Evolutionary conservation across 2,888 invertebrate species (phyloP), one percentile per base, ranked within the genome.

Genomic region (Cerceris ruficornis): DNA sequence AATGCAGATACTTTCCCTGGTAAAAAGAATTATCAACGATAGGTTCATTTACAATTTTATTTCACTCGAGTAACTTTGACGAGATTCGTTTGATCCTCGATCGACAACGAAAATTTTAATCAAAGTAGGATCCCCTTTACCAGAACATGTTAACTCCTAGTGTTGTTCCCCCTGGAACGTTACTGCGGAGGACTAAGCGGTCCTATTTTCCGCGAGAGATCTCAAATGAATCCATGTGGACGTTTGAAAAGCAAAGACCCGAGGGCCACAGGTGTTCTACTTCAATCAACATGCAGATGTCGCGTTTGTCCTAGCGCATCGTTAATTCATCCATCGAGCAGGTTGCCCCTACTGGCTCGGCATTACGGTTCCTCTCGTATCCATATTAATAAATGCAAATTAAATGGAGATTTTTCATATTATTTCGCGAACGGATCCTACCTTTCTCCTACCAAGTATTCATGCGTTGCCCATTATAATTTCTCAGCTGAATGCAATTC

Each of bases 351-450:
- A 61, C 69, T 52, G 60, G 46, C 58, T 58, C 62, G 67, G 46
- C 70, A 78, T 78, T 70, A 81, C 72, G 68, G 61, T 69, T 28
- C 57, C 66, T 42, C 60, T 59, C 60, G 49, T 69, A 52, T 81
- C 66, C 72, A 75, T 78, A 75, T 82, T 77, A 78, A 81, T 72
- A 71, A 75, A 81, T 81, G 82, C 72, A 75, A 77, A 82, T 77
- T 64, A 66, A 68, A 81, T 69, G 69, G 72, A 58, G 69, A 77
- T 72, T 70, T 72, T 58, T 58, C 65, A 17, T 75, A 65, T 65
- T 69, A 65, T 59, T 69, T 69, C 64, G 46, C 13, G 49, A 41
- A 60, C 13, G 15, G n/a, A 9, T 14, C 28, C 28, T 39, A 28
- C 28, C 41, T 39, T 46, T 57, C n/a, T 43, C n/a, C 43, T 6